Base-by-base conservation (phyloP, 2,797 vertebrate genomes). In the Pangasius mekongensis region DNA sequence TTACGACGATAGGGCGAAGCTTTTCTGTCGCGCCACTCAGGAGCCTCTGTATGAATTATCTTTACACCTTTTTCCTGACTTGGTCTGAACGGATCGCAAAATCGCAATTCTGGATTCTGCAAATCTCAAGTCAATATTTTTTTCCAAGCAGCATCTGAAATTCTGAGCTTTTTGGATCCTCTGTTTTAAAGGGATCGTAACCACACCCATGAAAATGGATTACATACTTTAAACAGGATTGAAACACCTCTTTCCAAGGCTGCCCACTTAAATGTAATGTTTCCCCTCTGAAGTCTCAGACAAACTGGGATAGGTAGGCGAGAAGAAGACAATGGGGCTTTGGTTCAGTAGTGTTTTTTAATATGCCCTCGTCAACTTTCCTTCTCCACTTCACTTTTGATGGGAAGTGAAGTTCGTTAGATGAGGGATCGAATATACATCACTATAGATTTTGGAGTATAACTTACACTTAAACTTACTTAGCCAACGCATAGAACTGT, bases 141-240 rank as follows among this genome's bases (percentile, higher is more conserved):
- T 43, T 81, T 39, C 18, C 18, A 39, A 81, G 30, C 9, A n/a
- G 80, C 22, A 64, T 83, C 13, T 47, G 36, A 62, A 27, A 83
- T 64, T 83, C 13, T 30, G 30, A 54, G 20, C 13, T 60, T 56
- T 87, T 22, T 74, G 24, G 30, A 43, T 52, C 30, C 27, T 71
- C 49, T 56, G 27, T 56, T 80, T 33, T 33, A 0, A 74, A 49
- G 10, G 22, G 14, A 16, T 16, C 14, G 6, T 83, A 47, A 60
- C 49, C 64, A 71, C 86, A 58, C 20, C 18, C 11, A 60, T 47
- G 33, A 54, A 47, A 73, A 58, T 24, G 11, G 54, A 24, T 20
- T 62, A 9, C 22, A 66, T 22, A 33, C 14, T 87, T 83, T 76
- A 87, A 82, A 33, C 76, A 81, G 62, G 76, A 58, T 56, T 66